phyloP scores from a whole-genome alignment of 2,113 vertebrate species.

The Daphoenositta chrysoptera region DNA sequence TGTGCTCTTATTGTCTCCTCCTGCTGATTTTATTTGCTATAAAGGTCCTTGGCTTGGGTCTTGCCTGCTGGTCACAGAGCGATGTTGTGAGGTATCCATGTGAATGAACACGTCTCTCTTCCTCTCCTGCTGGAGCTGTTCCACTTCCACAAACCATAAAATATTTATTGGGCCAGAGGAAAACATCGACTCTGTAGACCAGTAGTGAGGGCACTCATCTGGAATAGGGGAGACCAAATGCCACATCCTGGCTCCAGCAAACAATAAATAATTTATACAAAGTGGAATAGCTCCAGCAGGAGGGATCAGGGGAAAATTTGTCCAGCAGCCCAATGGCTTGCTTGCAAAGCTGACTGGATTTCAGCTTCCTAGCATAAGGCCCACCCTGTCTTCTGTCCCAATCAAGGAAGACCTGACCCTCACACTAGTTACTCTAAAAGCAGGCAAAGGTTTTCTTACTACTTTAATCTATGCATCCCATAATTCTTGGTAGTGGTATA shows the following conservation, averaged over 20 bases:
- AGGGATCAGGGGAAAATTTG: neutral
- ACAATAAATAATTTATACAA: slow-evolving; percentile 40
- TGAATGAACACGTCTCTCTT: slow-evolving; percentile 18
- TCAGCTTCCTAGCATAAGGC: neutral
- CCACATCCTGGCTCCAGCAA: neutral
- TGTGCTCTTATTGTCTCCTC: neutral
- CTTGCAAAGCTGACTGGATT: neutral
- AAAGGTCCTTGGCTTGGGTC: neutral
- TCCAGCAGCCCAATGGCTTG: neutral
- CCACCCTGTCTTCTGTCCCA: neutral
- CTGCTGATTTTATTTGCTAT: neutral
- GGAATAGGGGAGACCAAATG: neutral
- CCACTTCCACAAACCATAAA: slow-evolving; percentile 47
- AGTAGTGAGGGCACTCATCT: slow-evolving; percentile 23
- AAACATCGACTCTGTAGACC: neutral
- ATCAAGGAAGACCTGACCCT: neutral
- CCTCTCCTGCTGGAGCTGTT: slow-evolving; percentile 39
- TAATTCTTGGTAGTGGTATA: neutral
- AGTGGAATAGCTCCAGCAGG: neutral
- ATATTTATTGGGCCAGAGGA: slow-evolving; percentile 41
- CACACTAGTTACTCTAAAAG: neutral
- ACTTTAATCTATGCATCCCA: neutral
- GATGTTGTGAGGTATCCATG: neutral
- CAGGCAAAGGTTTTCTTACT: neutral
- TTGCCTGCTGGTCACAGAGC: neutral